Base-by-base conservation (phyloP, 2,113 vertebrate species). In the Anoplopoma fimbria region DNA sequence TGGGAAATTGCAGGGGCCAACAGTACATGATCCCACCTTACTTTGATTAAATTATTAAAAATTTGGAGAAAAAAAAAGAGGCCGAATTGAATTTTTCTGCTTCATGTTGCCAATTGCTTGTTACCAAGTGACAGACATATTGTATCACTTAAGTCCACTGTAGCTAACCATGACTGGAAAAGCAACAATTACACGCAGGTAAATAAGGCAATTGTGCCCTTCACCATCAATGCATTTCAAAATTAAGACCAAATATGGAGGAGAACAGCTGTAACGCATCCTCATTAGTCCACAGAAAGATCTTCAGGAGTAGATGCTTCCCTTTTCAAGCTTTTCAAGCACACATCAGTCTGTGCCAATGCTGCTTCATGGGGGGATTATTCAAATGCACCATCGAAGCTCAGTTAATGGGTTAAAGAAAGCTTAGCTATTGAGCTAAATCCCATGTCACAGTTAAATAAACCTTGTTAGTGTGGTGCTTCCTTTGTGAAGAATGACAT, bases 381-480 rank as follows among this genome's bases (percentile, higher is more conserved):
- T 62, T 72, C 2, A 36, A 78, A 75, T 9, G 65, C 45, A 55
- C 21, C 47, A 53, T 58, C 27, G 5, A 58, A 62, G 49, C 49
- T 62, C 17, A 49, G 8, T 53, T 72, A 72, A 75, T 67, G 13
- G 23, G 6, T 69, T 79, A 57, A 10, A 38, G 67, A 57, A 68
- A 79, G 70, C 53, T 73, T 79, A 68, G 82, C 82, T 71, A 58
- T 64, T 74, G 69, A 40, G 49, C 55, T 61, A 65, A 85, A 40
- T 75, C 68, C 62, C 27, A 29, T 33, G 75, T 67, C 58, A 74
- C 40, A 71, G 47, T 57, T 75, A 58, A 88, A 79, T 75, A 75
- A 55, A 51, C 60, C 42, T 27, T 62, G 40, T 69, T 62, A 61
- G 77, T 61, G 38, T 2, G 7, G 7, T 14, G 34, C 14, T 73